These are phyloP conservation scores for Matsumurasca onukii DNA, from an alignment of 1,140 invertebrate species.

Conservation along the genomic window DNA sequence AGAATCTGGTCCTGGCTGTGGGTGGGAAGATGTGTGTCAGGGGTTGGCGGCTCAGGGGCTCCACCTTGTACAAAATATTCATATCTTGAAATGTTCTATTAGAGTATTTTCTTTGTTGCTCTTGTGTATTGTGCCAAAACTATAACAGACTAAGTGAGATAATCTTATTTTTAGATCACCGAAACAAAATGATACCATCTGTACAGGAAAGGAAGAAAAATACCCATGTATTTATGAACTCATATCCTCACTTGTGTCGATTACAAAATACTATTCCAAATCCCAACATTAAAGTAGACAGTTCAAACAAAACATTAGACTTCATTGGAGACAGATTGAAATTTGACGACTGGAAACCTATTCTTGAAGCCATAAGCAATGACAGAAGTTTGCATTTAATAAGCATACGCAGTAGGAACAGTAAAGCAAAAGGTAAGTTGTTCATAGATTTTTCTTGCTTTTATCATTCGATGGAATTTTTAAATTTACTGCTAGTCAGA, in stretches of 20 bases:
- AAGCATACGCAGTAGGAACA: slow-evolving; percentile 52
- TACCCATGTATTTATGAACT: slow-evolving; percentile 10
- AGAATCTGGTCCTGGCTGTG: no score
- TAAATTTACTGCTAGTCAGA: no score
- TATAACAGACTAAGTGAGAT: no score
- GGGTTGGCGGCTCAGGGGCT: no score
- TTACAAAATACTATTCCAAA: neutral
- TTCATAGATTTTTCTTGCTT: no score
- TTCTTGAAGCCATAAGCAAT: slow-evolving; percentile 62
- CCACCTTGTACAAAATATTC: no score
- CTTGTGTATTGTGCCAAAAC: no score
- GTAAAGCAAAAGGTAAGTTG: slow-evolving; percentile 42
- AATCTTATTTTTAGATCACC: no score
- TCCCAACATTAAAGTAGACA: slow-evolving; percentile 28
- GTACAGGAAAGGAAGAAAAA: slow-evolving; percentile 15
- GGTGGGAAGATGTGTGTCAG: no score
- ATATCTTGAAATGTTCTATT: no score
- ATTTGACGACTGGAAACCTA: slow-evolving; percentile 66
- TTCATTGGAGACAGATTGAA: slow-evolving; percentile 59
- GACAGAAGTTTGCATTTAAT: slow-evolving; percentile 61
- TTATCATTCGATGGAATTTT: no score
- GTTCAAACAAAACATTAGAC: slow-evolving; percentile 22
- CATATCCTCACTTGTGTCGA: slow-evolving; percentile 9
- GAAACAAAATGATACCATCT: slow-evolving; percentile 20
- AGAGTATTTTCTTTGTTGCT: no score